These are phyloP conservation scores for Buceros bicornis DNA, from an alignment of 2,797 vertebrate genomes.

Conservation along the genomic window DNA sequence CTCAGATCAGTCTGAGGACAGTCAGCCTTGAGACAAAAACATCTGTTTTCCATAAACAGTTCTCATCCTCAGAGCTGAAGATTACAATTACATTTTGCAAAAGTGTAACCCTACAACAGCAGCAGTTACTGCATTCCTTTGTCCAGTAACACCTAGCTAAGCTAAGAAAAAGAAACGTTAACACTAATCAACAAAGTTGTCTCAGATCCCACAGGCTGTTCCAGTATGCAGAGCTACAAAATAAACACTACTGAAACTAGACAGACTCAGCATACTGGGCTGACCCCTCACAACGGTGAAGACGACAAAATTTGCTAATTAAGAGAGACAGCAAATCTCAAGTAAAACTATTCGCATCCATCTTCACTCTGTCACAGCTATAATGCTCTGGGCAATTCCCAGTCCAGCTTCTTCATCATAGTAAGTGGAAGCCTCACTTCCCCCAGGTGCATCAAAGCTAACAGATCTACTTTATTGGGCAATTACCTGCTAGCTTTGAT, in stretches of 20 bases:
- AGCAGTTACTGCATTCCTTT: not conserved
- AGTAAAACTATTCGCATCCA: not conserved
- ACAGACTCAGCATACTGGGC: not conserved
- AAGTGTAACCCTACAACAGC: not conserved
- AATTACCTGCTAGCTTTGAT: slow-evolving; percentile 32
- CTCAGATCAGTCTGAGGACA: not conserved
- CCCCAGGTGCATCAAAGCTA: not conserved
- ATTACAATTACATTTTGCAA: not conserved
- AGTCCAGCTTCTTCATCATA: not conserved
- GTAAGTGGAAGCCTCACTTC: not conserved
- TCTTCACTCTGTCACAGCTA: not conserved
- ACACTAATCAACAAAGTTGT: not conserved
- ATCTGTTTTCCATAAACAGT: not conserved
- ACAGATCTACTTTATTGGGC: slow-evolving; percentile 2
- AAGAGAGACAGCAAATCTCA: not conserved
- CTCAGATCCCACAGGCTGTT: not conserved
- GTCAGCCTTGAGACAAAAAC: not conserved
- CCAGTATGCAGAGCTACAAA: not conserved
- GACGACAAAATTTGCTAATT: not conserved
- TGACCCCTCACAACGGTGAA: not conserved
- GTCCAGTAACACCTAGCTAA: not conserved
- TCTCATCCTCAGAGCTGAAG: not conserved
- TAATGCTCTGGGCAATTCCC: not conserved
- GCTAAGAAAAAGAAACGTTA: not conserved
- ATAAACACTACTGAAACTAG: not conserved